A percentile compares a stretch with the other conserved stretches of the same genome.
These are phyloP conservation scores for Eurytemora carolleeae DNA, from an alignment of 1,140 invertebrate species.

Conservation along the genomic window DNA sequence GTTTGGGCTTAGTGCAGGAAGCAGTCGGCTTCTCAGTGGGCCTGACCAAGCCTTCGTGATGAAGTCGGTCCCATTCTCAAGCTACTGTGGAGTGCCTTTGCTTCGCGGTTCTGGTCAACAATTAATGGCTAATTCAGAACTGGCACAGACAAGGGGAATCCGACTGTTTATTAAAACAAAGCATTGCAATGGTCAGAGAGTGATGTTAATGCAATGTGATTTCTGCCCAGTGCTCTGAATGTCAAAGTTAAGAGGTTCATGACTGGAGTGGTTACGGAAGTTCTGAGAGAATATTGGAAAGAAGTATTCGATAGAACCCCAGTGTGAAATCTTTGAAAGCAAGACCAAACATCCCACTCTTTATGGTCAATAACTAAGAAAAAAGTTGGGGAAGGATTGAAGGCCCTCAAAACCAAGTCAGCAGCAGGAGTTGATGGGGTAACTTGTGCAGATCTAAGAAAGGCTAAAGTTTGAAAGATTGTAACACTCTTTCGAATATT, in stretches of 20 bases:
- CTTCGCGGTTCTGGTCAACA: conserved; percentile 20
- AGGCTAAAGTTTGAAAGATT: conserved; percentile 33
- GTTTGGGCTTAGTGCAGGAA: conserved; percentile 35
- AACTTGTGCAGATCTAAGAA: too few relatives aligned
- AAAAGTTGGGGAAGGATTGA: too few relatives aligned
- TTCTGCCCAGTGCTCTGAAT: conserved; percentile 55
- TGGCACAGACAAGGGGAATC: conserved; percentile 33
- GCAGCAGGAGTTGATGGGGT: too few relatives aligned
- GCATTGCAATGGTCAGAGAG: conserved; percentile 28
- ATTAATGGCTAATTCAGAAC: conserved; percentile 30
- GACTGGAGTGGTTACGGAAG: too few relatives aligned
- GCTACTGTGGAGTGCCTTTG: conserved; percentile 5
- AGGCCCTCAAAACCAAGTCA: too few relatives aligned
- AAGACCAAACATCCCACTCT: too few relatives aligned
- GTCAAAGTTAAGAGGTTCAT: conserved; percentile 24
- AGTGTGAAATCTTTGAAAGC: too few relatives aligned
- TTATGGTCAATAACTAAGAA: too few relatives aligned
- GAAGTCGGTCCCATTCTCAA: conserved; percentile 10
- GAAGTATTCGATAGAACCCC: too few relatives aligned
- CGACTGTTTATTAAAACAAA: conserved; percentile 37
- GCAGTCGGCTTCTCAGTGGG: conserved; percentile 25
- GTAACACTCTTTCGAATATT: conserved; percentile 34
- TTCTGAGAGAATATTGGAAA: too few relatives aligned
- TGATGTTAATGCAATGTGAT: conserved; percentile 36
- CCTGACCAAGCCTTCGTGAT: conserved; percentile 23